A percentile compares a stretch with the other conserved stretches of the same genome.
phyloP scores from a whole-genome alignment of 2,888 invertebrate species.

The Cyclophora punctaria region DNA sequence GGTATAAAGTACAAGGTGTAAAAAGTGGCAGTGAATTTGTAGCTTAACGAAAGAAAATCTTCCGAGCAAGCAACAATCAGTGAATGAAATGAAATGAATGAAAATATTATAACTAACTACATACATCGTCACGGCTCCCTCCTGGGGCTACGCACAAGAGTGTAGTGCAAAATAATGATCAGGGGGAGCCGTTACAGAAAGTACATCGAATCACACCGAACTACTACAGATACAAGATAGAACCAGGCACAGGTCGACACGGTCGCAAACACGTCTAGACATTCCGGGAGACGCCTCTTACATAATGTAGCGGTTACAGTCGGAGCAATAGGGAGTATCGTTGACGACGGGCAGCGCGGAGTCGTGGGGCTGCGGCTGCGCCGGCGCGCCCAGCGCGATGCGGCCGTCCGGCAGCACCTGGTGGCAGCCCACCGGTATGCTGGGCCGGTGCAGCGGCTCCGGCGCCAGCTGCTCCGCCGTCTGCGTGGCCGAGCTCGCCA shows the following conservation, averaged over 20 bases:
- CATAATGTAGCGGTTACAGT: slow-evolving; percentile 92
- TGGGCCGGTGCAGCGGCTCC: slow-evolving; percentile 59
- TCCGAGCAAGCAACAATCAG: too few relatives aligned
- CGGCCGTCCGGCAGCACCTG: slow-evolving; percentile 67
- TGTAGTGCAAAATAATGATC: slow-evolving; percentile 11
- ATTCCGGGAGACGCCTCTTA: slow-evolving; percentile 78
- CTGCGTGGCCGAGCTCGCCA: slow-evolving; percentile 62
- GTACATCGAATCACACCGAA: slow-evolving; percentile 37
- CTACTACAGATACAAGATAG: slow-evolving; percentile 44
- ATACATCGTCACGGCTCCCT: slow-evolving; percentile 14
- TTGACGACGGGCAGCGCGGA: slow-evolving; percentile 62
- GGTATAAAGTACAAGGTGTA: too few relatives aligned
- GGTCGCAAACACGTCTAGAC: slow-evolving; percentile 72
- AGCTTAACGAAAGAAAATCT: too few relatives aligned
- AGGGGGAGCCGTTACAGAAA: slow-evolving; percentile 34
- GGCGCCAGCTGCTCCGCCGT: slow-evolving; percentile 47
- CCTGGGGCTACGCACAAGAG: slow-evolving; percentile 8
- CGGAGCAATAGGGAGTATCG: slow-evolving; percentile 82
- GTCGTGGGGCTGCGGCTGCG: slow-evolving; percentile 37
- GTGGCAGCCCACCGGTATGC: slow-evolving; percentile 74
- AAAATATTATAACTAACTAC: slow-evolving; percentile 12
- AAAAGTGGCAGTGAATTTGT: too few relatives aligned
- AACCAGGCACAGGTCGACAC: slow-evolving; percentile 69
- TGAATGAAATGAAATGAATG: background rate
- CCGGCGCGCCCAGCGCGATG: slow-evolving; percentile 61